Base-by-base conservation (phyloP, 2,888 invertebrate species). In the Drosophila meridionalis region DNA sequence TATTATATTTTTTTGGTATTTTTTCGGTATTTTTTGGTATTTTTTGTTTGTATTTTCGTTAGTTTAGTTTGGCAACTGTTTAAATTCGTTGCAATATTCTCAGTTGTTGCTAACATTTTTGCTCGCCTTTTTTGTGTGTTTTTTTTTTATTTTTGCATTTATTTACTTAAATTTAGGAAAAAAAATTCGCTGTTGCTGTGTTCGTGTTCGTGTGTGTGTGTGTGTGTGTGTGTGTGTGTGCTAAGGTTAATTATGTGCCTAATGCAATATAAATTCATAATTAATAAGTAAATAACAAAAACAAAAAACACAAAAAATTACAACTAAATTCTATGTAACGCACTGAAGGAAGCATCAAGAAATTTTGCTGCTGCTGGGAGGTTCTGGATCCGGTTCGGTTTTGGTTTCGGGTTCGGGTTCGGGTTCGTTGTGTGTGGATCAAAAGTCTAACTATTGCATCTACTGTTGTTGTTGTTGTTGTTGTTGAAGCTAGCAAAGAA, bases 11-110 rank as follows among this genome's bases (percentile, higher is more conserved):
- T 26, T 20, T 11, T 55, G 26, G 52, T 26, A 57, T 34, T 38
- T 53, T 38, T 36, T 30, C 32, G 36, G 12, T 67, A n/a, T 48
- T 62, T 43, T 65, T 69, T 48, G 26, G 64, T 50, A 32, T 34
- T 58, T 26, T 30, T 32, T 32, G 68, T 57, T 48, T 53, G 42
- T 64, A 53, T 67, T 78, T 63, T 47, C 56, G 66, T 76, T 89
- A 87, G 88, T 87, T 87, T 87, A 87, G 87, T 87, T 87, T 87
- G 87, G 87, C 87, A 87, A 87, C 87, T 90, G 73, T 77, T 83
- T 89, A 87, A 87, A 87, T 87, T 87, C 87, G 87, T 87, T 87
- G 87, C 90, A 87, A 83, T 90, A 76, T 89, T 86, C 74, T 81
- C 88, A 87, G 83, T 87, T 89, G 85, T 75, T 89, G 80, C 89